phyloP scores from a whole-genome alignment of 2,888 invertebrate genomes.

The Hydriomena furcata region DNA sequence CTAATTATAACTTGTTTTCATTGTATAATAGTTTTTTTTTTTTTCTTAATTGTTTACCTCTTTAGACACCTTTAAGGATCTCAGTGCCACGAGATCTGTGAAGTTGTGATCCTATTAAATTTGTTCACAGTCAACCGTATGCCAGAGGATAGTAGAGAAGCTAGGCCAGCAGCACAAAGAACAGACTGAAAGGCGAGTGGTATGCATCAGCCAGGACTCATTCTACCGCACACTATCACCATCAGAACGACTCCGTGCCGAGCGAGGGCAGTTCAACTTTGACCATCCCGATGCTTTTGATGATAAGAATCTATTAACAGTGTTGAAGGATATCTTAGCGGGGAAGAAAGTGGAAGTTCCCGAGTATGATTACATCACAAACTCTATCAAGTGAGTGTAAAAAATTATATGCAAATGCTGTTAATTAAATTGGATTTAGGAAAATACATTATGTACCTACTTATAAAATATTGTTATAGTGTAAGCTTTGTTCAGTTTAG shows the following conservation, averaged over 20 bases:
- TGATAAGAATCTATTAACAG: constrained; percentile 91
- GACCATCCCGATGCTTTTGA: constrained; percentile 99
- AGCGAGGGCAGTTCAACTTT: constrained; percentile 97
- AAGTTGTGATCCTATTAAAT: too few relatives aligned
- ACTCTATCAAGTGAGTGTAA: constrained; percentile 88
- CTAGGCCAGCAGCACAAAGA: constrained; percentile 96
- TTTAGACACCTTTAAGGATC: too few relatives aligned
- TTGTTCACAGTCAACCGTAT: constrained; percentile 94
- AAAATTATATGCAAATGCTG: too few relatives aligned
- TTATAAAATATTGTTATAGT: too few relatives aligned
- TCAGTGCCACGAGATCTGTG: too few relatives aligned
- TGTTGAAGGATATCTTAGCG: constrained; percentile 91
- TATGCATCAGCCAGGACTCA: constrained; percentile 97
- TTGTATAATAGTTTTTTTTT: too few relatives aligned
- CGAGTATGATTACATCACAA: constrained; percentile 95
- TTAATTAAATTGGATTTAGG: too few relatives aligned
- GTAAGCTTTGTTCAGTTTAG: too few relatives aligned
- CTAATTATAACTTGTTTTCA: too few relatives aligned
- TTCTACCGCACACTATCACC: constrained; percentile 95
- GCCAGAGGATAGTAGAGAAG: constrained; percentile 98
- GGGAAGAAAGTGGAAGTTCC: constrained; percentile 96
- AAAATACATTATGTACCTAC: too few relatives aligned
- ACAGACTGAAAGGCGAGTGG: constrained; percentile 94
- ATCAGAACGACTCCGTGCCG: constrained; percentile 91
- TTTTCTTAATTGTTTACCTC: too few relatives aligned